These are phyloP conservation scores for Danionella dracula DNA, from an alignment of 2,797 vertebrate species.

Conservation along the genomic window DNA sequence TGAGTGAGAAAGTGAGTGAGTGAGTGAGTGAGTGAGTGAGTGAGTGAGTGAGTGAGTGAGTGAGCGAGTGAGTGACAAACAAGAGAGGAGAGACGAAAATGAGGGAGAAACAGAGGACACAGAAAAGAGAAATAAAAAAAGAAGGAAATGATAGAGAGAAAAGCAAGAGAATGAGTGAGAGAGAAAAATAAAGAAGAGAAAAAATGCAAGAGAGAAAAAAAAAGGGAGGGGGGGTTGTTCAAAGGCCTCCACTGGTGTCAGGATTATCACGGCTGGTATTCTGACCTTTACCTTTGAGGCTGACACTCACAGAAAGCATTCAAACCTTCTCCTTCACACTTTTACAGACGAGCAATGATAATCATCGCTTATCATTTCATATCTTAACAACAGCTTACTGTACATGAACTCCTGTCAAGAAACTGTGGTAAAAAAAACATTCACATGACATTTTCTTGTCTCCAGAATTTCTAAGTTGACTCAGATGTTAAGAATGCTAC, in stretches of 20 bases:
- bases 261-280: conserved; percentile 47
- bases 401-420: too few species aligned
- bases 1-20: too few species aligned
- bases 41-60: background rate
- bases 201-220: conserved; percentile 28
- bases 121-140: background rate
- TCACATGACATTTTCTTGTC: too few species aligned
- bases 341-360: too few species aligned
- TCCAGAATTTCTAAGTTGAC: too few species aligned
- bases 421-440: too few species aligned
- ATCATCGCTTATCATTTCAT: too few species aligned
- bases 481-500: too few species aligned
- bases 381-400: too few species aligned
- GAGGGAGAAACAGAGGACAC: too few species aligned
- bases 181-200: background rate
- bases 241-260: conserved; percentile 37
- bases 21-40: too few species aligned
- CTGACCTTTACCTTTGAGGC: conserved; percentile 54
- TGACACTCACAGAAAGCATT: background rate
- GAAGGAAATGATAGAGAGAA: background rate
- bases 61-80: too few species aligned
- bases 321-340: background rate
- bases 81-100: background rate
- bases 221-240: conserved; percentile 12
- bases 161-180: background rate